A percentile compares a stretch with the other conserved stretches of the same genome.
Conservation (phyloP, 2,888 invertebrate species). For the Drosophila imparisetae region DNA sequence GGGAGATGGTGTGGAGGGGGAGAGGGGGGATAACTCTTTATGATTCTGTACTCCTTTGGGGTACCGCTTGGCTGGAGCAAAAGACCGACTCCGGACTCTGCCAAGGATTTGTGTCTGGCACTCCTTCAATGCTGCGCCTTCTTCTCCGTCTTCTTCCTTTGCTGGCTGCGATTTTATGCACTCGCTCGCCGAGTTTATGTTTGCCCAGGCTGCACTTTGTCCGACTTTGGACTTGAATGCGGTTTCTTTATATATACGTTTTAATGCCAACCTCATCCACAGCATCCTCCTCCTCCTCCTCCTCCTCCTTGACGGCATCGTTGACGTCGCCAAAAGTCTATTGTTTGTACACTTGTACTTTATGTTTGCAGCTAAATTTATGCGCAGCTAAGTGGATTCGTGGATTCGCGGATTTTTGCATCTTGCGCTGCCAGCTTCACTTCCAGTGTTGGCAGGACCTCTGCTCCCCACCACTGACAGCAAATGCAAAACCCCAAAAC, state of each 20-base stretch:
- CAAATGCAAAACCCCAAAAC: background rate
- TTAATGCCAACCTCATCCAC: conserved; percentile 42
- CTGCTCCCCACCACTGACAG: conserved; percentile 21
- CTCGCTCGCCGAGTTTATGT: conserved; percentile 66
- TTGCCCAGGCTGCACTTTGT: conserved; percentile 50
- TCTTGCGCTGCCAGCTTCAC: conserved; percentile 34
- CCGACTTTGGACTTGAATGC: conserved; percentile 60
- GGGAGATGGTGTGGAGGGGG: background rate
- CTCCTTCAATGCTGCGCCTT: conserved; percentile 28
- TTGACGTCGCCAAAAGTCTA: conserved; percentile 68
- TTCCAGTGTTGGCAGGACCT: conserved; percentile 23
- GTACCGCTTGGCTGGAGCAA: conserved; percentile 57
- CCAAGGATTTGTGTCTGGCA: conserved; percentile 35
- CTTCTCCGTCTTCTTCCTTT: conserved; percentile 21
- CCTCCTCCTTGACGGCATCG: background rate
- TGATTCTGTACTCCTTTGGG: conserved; percentile 58
- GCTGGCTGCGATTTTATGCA: conserved; percentile 68
- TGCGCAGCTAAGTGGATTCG: conserved; percentile 77
- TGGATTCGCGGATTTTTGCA: conserved; percentile 70
- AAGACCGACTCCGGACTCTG: conserved; percentile 40
- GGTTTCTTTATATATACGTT: conserved; percentile 48
- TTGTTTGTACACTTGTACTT: conserved; percentile 76
- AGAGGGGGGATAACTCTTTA: conserved; percentile 49
- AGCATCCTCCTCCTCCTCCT: conserved; percentile 1
- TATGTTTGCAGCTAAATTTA: conserved; percentile 70